Base-by-base conservation (phyloP, 1,140 invertebrate species). In the Lepidurus apus region DNA sequence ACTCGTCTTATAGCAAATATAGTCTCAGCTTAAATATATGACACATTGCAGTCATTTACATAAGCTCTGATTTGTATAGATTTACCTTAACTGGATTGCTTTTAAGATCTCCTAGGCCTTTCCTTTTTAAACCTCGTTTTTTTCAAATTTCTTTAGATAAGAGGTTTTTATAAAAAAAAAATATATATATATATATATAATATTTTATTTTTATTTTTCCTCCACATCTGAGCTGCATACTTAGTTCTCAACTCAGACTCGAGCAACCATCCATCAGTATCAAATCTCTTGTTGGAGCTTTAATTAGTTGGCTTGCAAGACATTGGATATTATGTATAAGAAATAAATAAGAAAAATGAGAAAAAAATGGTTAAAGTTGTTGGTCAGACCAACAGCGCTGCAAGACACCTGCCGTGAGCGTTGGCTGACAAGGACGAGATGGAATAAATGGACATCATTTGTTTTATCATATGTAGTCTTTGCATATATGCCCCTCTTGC, bases 381-480 rank as follows among this genome's bases (percentile, higher is more conserved):
- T n/a, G 53, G 21, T 65, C 53, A 4, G 21, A 65, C 53, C 21
- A 7, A 13, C 53, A 65, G 21, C 10, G 53, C 9, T 65, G 17
- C 53, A 65, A 65, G 53, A 65, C 53, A 65, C 53, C 53, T 65
- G 53, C 53, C 53, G 53, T 65, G 53, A 65, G 53, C 53, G 53
- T 65, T 65, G 53, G 53, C 53, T 65, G 53, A 65, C 53, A 65
- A 65, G 53, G 53, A 65, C 53, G 53, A 65, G 53, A 65, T 65
- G 53, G 13, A 65, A 65, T 21, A 65, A 65, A 65, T 65, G 53
- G 53, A 65, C 53, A 65, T 65, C 53, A 65, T 65, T 65, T 65
- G 53, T 65, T 65, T 65, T 21, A 4, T 65, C 53, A 4, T 13
- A n/a, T 13, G 5, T 1, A n/a, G 21, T 65, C 53, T 21, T n/a